These are phyloP conservation scores for Galemys pyrenaicus DNA, from an alignment of 2,113 vertebrate genomes.

Conservation along the genomic window DNA sequence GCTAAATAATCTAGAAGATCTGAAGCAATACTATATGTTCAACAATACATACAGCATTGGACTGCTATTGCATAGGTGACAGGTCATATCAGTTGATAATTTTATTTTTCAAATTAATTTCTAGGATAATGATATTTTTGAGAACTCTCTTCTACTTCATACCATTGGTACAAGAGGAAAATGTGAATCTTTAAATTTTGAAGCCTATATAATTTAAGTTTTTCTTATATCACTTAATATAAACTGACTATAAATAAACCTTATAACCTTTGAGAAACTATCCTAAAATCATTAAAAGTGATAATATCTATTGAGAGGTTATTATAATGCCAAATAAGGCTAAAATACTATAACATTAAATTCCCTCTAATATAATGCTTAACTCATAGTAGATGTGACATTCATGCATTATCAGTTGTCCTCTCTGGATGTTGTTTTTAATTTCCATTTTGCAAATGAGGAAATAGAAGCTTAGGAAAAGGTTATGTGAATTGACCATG, in stretches of 20 bases:
- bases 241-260: constrained; percentile 12
- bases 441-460: not conserved
- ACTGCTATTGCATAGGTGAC: not conserved
- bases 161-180: not conserved
- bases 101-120: constrained; percentile 28
- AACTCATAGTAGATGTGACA: not conserved
- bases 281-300: not conserved
- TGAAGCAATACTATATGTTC: not conserved
- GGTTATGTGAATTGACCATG: not conserved
- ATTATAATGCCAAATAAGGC: not conserved
- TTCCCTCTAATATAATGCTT: not conserved
- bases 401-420: not conserved
- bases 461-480: not conserved
- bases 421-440: not conserved
- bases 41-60: no score
- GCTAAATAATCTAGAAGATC: not conserved
- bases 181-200: not conserved
- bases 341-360: not conserved
- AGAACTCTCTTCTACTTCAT: not conserved
- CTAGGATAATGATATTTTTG: constrained; percentile 1
- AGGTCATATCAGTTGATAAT: not conserved
- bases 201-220: not conserved
- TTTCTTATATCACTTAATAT: not conserved
- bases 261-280: constrained; percentile 8
- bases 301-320: not conserved